These are phyloP conservation scores for Helicoverpa zea DNA, from an alignment of 1,140 invertebrate genomes.

Conservation along the genomic window DNA sequence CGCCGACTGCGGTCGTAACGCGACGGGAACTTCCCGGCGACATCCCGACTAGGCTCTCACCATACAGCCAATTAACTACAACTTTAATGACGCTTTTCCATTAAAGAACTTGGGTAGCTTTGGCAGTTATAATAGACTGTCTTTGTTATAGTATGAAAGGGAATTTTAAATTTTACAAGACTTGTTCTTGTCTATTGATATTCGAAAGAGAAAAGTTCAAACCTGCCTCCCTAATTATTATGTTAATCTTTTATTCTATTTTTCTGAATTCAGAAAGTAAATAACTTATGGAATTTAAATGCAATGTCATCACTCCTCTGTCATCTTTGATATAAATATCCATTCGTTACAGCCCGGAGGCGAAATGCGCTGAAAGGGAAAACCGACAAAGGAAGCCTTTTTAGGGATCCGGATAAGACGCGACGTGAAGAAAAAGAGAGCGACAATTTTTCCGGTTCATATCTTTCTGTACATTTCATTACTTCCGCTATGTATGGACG, in stretches of 20 bases:
- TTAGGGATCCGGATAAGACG: constrained; percentile 70
- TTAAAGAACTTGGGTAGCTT: constrained; percentile 58
- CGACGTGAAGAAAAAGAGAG: constrained; percentile 78
- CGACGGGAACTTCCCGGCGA: constrained; percentile 60
- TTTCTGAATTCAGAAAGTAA: background rate
- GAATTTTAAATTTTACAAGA: constrained; percentile 14
- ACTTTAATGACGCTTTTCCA: constrained; percentile 72
- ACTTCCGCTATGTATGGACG: constrained; percentile 83
- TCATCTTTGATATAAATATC: constrained; percentile 60
- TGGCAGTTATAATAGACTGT: background rate
- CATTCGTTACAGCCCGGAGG: constrained; percentile 58
- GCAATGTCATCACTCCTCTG: constrained; percentile 8
- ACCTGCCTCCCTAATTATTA: background rate
- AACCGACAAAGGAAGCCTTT: constrained; percentile 69
- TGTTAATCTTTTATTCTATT: background rate
- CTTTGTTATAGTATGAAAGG: constrained; percentile 21
- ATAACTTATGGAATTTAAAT: constrained; percentile 46
- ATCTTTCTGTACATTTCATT: constrained; percentile 85
- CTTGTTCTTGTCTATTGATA: background rate
- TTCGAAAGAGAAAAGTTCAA: background rate
- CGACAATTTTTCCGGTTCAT: constrained; percentile 85
- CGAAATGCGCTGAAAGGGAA: constrained; percentile 67
- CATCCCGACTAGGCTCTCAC: constrained; percentile 64
- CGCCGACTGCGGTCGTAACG: constrained; percentile 67
- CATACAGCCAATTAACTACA: constrained; percentile 71